A percentile compares a stretch with the other conserved stretches of the same genome.
phyloP scores from a whole-genome alignment of 2,797 vertebrate species.

The Ispidina picta region DNA sequence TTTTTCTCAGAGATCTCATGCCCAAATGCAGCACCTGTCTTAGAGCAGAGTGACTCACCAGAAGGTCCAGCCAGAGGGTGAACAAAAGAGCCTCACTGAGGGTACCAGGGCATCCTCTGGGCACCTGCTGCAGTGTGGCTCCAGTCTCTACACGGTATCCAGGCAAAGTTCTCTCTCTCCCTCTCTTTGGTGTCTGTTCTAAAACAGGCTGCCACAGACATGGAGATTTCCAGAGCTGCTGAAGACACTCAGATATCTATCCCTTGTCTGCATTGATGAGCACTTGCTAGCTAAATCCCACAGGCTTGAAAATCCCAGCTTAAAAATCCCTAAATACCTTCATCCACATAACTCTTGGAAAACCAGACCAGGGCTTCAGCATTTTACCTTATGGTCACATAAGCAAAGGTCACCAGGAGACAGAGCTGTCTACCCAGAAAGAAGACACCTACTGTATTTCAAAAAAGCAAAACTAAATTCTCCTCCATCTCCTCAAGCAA shows the following conservation, averaged over 20 bases:
- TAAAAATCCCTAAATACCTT: constrained; percentile 29
- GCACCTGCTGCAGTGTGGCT: accelerated
- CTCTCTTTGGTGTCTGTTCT: neutral
- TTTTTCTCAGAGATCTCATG: neutral
- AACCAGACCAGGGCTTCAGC: neutral
- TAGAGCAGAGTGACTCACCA: accelerated
- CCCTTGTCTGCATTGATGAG: neutral
- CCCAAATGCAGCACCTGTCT: neutral
- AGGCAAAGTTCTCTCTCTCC: neutral
- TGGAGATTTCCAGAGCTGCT: neutral
- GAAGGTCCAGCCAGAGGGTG: neutral
- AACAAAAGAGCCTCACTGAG: neutral
- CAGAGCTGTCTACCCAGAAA: neutral
- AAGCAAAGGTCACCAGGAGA: neutral
- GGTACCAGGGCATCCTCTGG: neutral
- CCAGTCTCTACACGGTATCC: neutral
- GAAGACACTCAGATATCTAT: neutral
- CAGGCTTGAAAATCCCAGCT: neutral
- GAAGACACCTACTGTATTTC: neutral
- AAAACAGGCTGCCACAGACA: neutral
- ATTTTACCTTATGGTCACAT: neutral
- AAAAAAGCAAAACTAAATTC: neutral
- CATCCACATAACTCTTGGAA: neutral
- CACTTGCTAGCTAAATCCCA: neutral
- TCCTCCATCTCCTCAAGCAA: neutral